These are phyloP conservation scores for Lithobates sylvaticus DNA, from an alignment of 2,797 vertebrate species.

Conservation along the genomic window DNA sequence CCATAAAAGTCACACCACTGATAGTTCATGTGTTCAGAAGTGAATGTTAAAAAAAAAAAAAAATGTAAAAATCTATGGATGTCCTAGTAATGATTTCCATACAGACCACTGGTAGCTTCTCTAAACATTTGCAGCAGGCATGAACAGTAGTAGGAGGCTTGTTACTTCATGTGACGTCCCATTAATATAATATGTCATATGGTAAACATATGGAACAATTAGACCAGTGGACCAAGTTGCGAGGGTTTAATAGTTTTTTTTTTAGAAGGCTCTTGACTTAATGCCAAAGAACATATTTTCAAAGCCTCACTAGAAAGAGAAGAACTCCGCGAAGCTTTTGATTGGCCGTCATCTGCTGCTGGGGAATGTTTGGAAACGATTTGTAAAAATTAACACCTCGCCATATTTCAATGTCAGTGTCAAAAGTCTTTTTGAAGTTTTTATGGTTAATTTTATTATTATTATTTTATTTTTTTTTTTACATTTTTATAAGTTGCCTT, in stretches of 20 bases:
- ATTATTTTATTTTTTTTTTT: too few species aligned
- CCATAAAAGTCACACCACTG: too few species aligned
- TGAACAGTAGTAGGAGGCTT: not conserved
- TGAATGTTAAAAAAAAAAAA: too few species aligned
- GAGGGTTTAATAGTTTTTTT: not conserved
- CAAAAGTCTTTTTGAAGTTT: too few species aligned
- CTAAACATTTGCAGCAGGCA: not conserved
- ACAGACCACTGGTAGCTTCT: not conserved
- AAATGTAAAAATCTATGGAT: not conserved
- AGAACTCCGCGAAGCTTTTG: too few species aligned
- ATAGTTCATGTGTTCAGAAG: too few species aligned
- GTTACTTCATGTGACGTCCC: constrained; percentile 1
- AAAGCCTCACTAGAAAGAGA: not conserved
- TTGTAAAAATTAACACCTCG: too few species aligned
- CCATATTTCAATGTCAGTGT: too few species aligned
- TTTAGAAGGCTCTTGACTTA: not conserved
- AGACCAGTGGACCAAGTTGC: not conserved
- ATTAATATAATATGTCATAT: constrained; percentile 7
- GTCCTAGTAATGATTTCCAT: constrained; percentile 7
- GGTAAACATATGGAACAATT: constrained; percentile 22
- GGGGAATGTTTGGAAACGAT: too few species aligned
- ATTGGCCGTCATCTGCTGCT: too few species aligned
- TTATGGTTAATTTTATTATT: too few species aligned
- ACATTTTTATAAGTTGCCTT: too few species aligned
- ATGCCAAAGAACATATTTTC: constrained; percentile 3